Evolutionary conservation across 2,888 invertebrate genomes (phyloP).

Genomic region (Drosophila atripex): DNA sequence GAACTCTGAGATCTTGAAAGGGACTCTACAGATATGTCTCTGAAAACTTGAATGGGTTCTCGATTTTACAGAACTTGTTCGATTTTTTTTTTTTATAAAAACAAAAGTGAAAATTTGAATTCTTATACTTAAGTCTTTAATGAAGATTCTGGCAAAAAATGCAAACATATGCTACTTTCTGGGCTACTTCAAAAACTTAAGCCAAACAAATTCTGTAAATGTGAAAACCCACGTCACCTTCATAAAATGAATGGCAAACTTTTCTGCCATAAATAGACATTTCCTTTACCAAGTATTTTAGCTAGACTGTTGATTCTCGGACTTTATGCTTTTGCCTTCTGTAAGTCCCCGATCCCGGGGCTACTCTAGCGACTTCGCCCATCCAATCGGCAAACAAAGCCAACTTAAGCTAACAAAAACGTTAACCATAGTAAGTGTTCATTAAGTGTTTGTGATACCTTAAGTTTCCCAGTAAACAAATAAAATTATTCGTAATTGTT

Average conservation of each 20-base stretch:
- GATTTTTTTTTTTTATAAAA: background rate
- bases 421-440: slow-evolving; percentile 62
- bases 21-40: background rate
- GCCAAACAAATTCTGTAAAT: background rate
- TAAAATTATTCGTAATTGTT: slow-evolving; percentile 35
- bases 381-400: slow-evolving; percentile 18
- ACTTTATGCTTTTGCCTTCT: slow-evolving; percentile 20
- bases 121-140: background rate
- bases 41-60: background rate
- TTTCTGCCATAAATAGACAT: background rate
- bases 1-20: background rate
- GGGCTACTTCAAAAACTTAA: too few species aligned
- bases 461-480: slow-evolving; percentile 15
- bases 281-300: background rate
- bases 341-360: background rate
- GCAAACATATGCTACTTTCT: background rate
- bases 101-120: background rate
- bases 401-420: slow-evolving; percentile 17
- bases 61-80: background rate
- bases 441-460: slow-evolving; percentile 70
- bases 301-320: slow-evolving; percentile 5
- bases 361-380: slow-evolving; percentile 9
- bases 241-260: background rate
- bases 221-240: background rate
- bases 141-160: background rate